These are phyloP conservation scores for Rissa tridactyla DNA, from an alignment of 2,113 vertebrate genomes.

Conservation along the genomic window DNA sequence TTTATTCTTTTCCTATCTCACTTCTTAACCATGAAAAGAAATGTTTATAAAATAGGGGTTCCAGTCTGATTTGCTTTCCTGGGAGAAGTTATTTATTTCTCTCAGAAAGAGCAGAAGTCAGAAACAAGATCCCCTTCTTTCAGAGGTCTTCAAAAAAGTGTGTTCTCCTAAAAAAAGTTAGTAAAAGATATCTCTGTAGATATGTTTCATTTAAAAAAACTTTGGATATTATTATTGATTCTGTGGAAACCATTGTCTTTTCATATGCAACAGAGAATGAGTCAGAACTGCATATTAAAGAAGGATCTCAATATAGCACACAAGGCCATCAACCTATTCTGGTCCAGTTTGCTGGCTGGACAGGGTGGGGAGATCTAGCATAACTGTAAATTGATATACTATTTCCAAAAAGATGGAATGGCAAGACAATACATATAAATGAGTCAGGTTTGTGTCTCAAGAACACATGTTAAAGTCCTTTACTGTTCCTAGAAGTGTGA, in stretches of 20 bases:
- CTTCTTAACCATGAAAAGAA: not conserved
- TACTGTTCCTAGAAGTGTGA: not conserved
- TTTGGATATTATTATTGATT: not conserved
- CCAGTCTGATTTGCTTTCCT: not conserved
- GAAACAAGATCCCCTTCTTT: not conserved
- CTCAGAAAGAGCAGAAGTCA: not conserved
- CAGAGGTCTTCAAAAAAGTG: not conserved
- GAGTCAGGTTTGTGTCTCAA: not conserved
- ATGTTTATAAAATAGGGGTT: not conserved
- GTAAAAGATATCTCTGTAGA: not conserved
- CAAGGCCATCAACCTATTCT: not conserved
- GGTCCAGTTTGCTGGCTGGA: not conserved
- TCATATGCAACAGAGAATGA: not conserved
- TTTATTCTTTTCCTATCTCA: not conserved
- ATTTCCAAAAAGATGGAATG: not conserved
- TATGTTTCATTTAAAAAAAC: not conserved
- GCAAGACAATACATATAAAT: not conserved
- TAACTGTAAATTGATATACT: not conserved
- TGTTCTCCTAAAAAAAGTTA: not conserved
- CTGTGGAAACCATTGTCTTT: not conserved
- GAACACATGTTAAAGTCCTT: not conserved
- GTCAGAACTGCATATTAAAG: not conserved
- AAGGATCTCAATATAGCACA: not conserved
- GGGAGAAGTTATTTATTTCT: not conserved
- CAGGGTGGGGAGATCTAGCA: not conserved